These are phyloP conservation scores for Diogma glabrata DNA, from an alignment of 2,888 invertebrate genomes.

Conservation along the genomic window DNA sequence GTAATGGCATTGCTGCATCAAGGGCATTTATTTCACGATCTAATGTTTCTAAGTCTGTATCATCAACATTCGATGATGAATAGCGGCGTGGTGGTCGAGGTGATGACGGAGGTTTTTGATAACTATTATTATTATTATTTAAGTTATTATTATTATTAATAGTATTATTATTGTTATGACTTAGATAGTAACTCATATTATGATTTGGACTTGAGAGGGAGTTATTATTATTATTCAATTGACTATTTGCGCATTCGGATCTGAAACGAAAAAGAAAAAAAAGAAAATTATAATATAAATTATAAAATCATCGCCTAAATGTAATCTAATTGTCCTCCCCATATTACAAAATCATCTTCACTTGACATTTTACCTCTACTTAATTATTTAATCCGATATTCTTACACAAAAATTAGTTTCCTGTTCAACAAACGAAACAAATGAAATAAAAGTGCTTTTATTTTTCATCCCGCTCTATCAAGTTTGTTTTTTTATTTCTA, in stretches of 20 bases:
- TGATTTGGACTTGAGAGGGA: constrained; percentile 5
- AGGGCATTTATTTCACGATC: constrained; percentile 37
- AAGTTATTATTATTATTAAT: constrained; percentile 7
- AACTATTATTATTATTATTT: constrained; percentile 8
- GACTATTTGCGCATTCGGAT: constrained; percentile 14
- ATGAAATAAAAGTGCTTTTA: too few relatives aligned
- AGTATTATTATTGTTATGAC: constrained; percentile 7
- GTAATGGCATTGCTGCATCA: constrained; percentile 37
- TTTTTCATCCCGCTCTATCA: constrained; percentile 1
- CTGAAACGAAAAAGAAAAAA: constrained; percentile 11
- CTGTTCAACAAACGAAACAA: too few relatives aligned
- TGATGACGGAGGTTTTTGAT: neutral
- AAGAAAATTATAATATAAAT: neutral
- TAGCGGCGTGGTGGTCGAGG: neutral
- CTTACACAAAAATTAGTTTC: neutral
- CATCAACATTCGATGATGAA: constrained; percentile 22
- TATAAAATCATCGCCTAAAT: neutral
- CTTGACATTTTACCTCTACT: neutral
- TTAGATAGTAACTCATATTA: constrained; percentile 1
- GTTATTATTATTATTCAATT: constrained; percentile 8
- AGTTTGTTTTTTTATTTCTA: constrained; percentile 3
- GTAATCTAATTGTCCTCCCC: neutral
- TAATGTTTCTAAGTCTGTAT: constrained; percentile 36
- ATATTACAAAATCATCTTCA: neutral
- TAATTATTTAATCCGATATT: neutral